Conservation (phyloP, 2,888 invertebrate species). For the Helleia helle region DNA sequence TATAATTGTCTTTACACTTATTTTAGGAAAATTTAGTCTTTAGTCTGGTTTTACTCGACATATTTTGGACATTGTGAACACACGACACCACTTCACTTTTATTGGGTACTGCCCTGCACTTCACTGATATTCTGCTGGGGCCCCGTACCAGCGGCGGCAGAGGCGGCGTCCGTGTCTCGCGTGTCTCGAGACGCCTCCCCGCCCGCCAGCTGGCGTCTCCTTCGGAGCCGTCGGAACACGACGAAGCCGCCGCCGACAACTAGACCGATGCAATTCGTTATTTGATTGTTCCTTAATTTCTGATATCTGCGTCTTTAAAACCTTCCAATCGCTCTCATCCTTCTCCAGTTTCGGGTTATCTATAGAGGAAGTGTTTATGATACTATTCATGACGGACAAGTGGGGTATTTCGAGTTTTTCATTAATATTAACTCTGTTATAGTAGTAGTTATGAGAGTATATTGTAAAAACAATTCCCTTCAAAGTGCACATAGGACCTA, state of each 20-base stretch:
- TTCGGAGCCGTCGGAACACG: conserved; percentile 1
- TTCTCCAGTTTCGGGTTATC: not conserved
- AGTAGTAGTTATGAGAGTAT: conserved; percentile 6
- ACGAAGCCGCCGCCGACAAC: conserved; percentile 2
- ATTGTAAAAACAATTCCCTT: conserved; percentile 8
- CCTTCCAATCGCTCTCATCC: not conserved
- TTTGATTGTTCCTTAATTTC: conserved; percentile 4
- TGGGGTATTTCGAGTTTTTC: conserved; percentile 6
- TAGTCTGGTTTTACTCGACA: conserved; percentile 2
- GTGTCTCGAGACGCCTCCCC: conserved; percentile 1
- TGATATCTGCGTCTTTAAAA: conserved; percentile 2
- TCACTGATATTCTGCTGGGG: not conserved
- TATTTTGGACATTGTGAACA: not conserved
- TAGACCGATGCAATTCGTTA: too few species aligned
- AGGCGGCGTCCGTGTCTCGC: not conserved
- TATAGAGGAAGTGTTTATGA: conserved; percentile 7
- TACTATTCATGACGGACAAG: conserved; percentile 2
- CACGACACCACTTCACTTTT: not conserved
- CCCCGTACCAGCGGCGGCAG: not conserved
- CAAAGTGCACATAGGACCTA: conserved; percentile 7
- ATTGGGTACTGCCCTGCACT: not conserved
- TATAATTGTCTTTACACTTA: too few species aligned
- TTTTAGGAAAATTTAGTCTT: too few species aligned
- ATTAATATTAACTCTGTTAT: conserved; percentile 3
- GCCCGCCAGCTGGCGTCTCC: conserved; percentile 7